Evolutionary conservation across 1,140 invertebrate species (phyloP).

Genomic region (Stegodyphus dumicola): DNA sequence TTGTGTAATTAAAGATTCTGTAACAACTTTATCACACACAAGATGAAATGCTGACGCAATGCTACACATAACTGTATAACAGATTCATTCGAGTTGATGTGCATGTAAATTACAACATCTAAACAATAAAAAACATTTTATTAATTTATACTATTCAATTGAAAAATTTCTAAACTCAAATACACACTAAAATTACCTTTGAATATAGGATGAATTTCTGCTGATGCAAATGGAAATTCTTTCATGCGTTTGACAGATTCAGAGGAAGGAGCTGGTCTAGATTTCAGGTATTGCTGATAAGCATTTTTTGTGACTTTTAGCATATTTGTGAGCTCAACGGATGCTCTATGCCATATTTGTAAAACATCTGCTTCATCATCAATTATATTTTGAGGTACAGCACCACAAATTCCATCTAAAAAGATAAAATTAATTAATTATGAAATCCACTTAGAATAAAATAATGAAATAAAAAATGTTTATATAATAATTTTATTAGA

Average conservation of each 20-base stretch:
- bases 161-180: no score
- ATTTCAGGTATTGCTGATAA: constrained; percentile 89
- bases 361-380: constrained; percentile 87
- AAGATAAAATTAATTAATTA: background rate
- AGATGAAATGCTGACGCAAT: no score
- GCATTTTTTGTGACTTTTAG: constrained; percentile 85
- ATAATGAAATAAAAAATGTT: no score
- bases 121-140: background rate
- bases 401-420: constrained; percentile 75
- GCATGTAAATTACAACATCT: background rate
- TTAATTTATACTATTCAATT: background rate
- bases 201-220: constrained; percentile 75
- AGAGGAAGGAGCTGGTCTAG: constrained; percentile 84
- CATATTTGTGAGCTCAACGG: constrained; percentile 79
- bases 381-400: constrained; percentile 82
- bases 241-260: constrained; percentile 91
- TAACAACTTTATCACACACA: no score
- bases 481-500: no score
- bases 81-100: no score
- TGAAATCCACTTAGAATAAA: no score
- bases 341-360: constrained; percentile 78
- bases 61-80: no score
- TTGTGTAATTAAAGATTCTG: no score
- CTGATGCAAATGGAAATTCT: constrained; percentile 68
- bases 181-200: constrained; percentile 26